Percentiles rank a stretch among this genome's conserved stretches.
phyloP scores from a whole-genome alignment of 2,888 invertebrate species.

The Luperina testacea region DNA sequence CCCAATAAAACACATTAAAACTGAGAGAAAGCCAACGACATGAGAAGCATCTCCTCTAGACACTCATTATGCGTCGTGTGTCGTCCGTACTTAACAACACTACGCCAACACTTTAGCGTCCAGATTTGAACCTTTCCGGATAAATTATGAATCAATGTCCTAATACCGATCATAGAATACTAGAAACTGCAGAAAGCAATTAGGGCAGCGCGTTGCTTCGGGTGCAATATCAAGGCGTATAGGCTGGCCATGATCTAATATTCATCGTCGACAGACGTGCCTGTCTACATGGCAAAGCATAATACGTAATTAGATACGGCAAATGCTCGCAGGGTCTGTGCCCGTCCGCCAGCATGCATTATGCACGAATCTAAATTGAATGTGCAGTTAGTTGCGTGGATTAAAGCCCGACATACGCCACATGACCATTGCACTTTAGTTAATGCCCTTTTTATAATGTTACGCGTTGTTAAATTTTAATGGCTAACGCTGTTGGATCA shows the following conservation, averaged over 20 bases:
- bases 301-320: conserved; percentile 89
- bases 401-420: conserved; percentile 74
- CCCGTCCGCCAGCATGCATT: conserved; percentile 82
- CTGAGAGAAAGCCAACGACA: conserved; percentile 40
- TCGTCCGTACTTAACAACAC: conserved; percentile 70
- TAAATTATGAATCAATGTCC: conserved; percentile 37
- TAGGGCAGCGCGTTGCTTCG: conserved; percentile 74
- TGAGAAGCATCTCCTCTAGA: conserved; percentile 36
- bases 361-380: conserved; percentile 88
- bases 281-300: conserved; percentile 87
- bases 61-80: conserved; percentile 76
- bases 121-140: conserved; percentile 61
- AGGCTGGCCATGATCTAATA: conserved; percentile 86
- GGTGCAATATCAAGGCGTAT: conserved; percentile 78
- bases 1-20: conserved; percentile 43
- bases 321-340: conserved; percentile 83
- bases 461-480: conserved; percentile 51
- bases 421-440: conserved; percentile 68
- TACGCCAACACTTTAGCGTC: conserved; percentile 67
- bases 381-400: conserved; percentile 85
- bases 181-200: conserved; percentile 72
- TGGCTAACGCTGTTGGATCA: conserved; percentile 32
- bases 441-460: conserved; percentile 65
- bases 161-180: conserved; percentile 32
- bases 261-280: conserved; percentile 86